phyloP scores from a whole-genome alignment of 1,140 invertebrate genomes.

The Microplitis mediator region DNA sequence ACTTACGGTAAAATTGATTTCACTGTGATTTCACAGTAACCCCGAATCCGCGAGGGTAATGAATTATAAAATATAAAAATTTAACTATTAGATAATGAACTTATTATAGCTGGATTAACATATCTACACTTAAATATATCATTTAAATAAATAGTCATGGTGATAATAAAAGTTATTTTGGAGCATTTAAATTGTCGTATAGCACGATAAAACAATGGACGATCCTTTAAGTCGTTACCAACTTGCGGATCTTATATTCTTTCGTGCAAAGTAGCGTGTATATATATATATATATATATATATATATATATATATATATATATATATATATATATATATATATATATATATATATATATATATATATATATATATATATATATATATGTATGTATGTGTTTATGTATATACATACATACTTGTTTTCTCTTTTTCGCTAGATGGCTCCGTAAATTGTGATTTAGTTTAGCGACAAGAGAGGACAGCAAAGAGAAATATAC shows the following conservation, averaged over 20 bases:
- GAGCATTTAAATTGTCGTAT: slow-evolving; percentile 10
- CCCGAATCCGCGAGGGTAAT: no score
- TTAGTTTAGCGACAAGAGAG: slow-evolving; percentile 25
- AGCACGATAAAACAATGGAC: slow-evolving; percentile 23
- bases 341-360: neutral
- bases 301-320: no score
- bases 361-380: neutral
- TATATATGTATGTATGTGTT: no score
- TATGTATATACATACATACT: neutral
- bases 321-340: neutral
- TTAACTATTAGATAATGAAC: neutral
- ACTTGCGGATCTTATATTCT: neutral
- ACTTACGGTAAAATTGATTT: no score
- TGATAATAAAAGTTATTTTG: neutral
- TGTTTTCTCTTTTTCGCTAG: neutral
- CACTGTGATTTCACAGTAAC: no score
- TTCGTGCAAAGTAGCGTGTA: neutral
- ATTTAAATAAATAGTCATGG: neutral
- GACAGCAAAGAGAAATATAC: slow-evolving; percentile 16
- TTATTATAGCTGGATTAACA: neutral
- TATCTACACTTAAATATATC: no score
- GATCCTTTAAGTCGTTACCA: slow-evolving; percentile 11
- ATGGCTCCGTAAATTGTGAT: slow-evolving; percentile 30
- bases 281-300: neutral
- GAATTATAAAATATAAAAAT: neutral